Conservation (phyloP, 1,140 invertebrate species). For the Pseudobourletiella spinata region DNA sequence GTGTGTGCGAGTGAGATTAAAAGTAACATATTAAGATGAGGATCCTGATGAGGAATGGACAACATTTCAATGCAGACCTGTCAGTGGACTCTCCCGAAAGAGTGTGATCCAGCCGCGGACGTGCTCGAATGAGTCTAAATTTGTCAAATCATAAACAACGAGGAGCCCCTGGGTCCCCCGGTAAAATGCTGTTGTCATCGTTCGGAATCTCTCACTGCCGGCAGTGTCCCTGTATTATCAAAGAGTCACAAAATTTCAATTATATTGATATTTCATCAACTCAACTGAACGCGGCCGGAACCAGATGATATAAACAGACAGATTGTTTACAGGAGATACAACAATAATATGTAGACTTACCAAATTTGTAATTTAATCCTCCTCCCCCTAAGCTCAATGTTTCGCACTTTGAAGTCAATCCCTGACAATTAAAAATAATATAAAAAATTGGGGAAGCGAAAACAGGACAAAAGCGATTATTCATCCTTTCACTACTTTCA, state of each 20-base stretch:
- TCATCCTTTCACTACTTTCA: neutral
- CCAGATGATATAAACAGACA: too few relatives aligned
- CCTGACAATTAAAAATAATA: neutral
- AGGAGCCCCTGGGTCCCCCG: constrained; percentile 59
- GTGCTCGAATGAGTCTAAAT: constrained; percentile 51
- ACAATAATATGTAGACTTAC: too few relatives aligned
- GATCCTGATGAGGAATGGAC: too few relatives aligned
- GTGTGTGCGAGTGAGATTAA: neutral
- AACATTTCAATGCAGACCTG: too few relatives aligned
- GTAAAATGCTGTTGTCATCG: constrained; percentile 59
- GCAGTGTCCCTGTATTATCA: constrained; percentile 5
- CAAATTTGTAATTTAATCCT: constrained; percentile 53
- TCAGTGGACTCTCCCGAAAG: too few relatives aligned
- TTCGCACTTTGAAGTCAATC: constrained; percentile 54
- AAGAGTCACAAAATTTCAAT: neutral
- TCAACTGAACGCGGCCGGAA: too few relatives aligned
- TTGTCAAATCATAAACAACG: constrained; percentile 49
- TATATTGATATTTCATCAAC: neutral
- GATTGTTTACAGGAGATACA: too few relatives aligned
- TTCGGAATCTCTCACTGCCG: constrained; percentile 51
- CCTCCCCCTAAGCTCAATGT: constrained; percentile 49
- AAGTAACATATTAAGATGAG: neutral
- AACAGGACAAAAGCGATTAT: neutral
- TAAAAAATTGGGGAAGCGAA: neutral
- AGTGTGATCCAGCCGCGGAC: too few relatives aligned